Conservation (phyloP, 2,888 invertebrate species). For the Dryococelus australis region DNA sequence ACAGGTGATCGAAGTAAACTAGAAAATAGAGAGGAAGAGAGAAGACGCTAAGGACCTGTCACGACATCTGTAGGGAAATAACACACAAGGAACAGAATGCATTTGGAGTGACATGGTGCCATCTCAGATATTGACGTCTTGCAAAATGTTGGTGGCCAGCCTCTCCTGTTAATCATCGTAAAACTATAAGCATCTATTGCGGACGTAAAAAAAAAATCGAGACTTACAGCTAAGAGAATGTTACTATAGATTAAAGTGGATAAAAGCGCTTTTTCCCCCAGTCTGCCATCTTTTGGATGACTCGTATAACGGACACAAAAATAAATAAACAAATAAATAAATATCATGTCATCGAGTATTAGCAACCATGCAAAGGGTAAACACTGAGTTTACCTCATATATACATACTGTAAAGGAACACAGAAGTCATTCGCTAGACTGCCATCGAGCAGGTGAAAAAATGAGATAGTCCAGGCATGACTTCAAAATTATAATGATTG, state of each 20-base stretch:
- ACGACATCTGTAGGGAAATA: background rate
- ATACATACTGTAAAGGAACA: background rate
- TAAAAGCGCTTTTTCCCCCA: slow-evolving; percentile 11
- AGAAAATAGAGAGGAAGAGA: background rate
- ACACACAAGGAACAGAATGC: background rate
- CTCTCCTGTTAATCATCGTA: background rate
- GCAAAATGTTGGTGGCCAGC: background rate
- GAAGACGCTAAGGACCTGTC: background rate
- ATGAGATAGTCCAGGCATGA: background rate
- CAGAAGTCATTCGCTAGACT: background rate
- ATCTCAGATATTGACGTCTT: background rate
- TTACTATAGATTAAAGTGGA: background rate
- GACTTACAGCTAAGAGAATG: slow-evolving; percentile 1
- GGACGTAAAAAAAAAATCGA: background rate
- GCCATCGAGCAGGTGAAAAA: background rate
- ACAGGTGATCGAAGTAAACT: background rate
- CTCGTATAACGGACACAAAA: background rate
- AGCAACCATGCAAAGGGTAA: background rate
- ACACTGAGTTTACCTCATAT: background rate
- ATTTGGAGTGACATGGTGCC: background rate
- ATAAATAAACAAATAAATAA: no score
- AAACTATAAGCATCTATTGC: background rate
- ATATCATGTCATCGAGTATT: background rate
- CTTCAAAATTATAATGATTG: background rate
- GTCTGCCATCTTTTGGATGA: background rate